Evolutionary conservation across 2,888 invertebrate genomes (phyloP).

Genomic region (Amphipoea lucens): DNA sequence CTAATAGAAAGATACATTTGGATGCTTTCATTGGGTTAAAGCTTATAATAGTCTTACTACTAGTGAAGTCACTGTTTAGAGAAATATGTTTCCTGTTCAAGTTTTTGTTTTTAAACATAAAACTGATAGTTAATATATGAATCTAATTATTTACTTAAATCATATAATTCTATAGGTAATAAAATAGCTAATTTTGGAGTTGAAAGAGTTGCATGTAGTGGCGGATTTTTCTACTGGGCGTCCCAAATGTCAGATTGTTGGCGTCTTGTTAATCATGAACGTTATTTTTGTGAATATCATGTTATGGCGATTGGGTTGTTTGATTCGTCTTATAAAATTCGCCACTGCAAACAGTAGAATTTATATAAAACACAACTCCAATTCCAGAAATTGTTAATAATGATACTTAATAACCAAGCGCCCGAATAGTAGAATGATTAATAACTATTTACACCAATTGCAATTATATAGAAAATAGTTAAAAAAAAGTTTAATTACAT

Average conservation of each 20-base stretch:
- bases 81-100: slow-evolving; percentile 55
- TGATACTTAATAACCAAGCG: slow-evolving; percentile 41
- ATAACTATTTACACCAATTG: slow-evolving; percentile 49
- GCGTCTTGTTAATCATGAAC: slow-evolving; percentile 46
- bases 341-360: slow-evolving; percentile 34
- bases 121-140: slow-evolving; percentile 55
- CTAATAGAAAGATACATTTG: slow-evolving; percentile 55
- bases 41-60: slow-evolving; percentile 52
- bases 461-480: slow-evolving; percentile 9
- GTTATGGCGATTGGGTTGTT: slow-evolving; percentile 43
- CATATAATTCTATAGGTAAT: slow-evolving; percentile 62
- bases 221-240: slow-evolving; percentile 28
- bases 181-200: slow-evolving; percentile 49
- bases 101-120: slow-evolving; percentile 46
- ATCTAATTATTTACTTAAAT: slow-evolving; percentile 60
- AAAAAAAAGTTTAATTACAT: slow-evolving; percentile 51
- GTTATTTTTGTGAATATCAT: slow-evolving; percentile 51
- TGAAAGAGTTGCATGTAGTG: slow-evolving; percentile 50
- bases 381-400: slow-evolving; percentile 48
- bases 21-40: slow-evolving; percentile 56
- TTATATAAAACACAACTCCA: slow-evolving; percentile 34
- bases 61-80: slow-evolving; percentile 60
- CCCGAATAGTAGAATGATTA: slow-evolving; percentile 31
- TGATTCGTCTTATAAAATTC: slow-evolving; percentile 36
- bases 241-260: slow-evolving; percentile 33